These are phyloP conservation scores for Mongoloraphidia duomilia DNA, from an alignment of 2,888 invertebrate species.

Conservation along the genomic window DNA sequence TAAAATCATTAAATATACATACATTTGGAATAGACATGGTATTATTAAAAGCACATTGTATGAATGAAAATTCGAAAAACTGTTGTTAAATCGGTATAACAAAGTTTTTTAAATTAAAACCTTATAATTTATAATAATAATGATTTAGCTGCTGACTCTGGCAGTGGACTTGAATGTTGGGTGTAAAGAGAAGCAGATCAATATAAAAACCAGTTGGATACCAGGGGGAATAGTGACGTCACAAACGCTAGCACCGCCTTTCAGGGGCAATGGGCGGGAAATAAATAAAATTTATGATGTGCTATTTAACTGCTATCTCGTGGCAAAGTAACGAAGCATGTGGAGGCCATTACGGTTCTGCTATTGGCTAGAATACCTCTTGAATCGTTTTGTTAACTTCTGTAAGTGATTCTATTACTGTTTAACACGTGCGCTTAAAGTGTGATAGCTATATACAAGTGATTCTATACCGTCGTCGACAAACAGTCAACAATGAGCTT, in stretches of 20 bases:
- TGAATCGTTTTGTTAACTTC: slow-evolving; percentile 4
- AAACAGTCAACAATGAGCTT: slow-evolving; percentile 14
- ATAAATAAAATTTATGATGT: slow-evolving; percentile 35
- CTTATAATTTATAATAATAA: too few relatives aligned
- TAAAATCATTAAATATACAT: too few relatives aligned
- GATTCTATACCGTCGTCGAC: background rate
- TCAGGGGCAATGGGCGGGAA: slow-evolving; percentile 43
- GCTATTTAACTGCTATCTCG: slow-evolving; percentile 41
- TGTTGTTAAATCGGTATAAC: too few relatives aligned
- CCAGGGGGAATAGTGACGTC: slow-evolving; percentile 26
- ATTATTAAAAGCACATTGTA: too few relatives aligned
- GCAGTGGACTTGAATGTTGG: too few relatives aligned
- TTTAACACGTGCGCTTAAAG: slow-evolving; percentile 6
- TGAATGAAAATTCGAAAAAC: too few relatives aligned
- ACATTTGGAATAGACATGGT: too few relatives aligned
- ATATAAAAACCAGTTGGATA: slow-evolving; percentile 16
- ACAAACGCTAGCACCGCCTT: slow-evolving; percentile 36
- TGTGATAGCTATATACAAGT: slow-evolving; percentile 1
- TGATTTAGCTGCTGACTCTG: too few relatives aligned
- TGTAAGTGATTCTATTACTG: slow-evolving; percentile 1
- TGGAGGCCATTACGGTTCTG: slow-evolving; percentile 43
- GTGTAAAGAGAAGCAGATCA: slow-evolving; percentile 1
- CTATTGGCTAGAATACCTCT: slow-evolving; percentile 33
- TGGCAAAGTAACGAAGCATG: slow-evolving; percentile 33
- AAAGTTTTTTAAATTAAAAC: too few relatives aligned